These are phyloP conservation scores for Micromussa lordhowensis DNA, from an alignment of 92 coral and sea anemone genomes.

Conservation along the genomic window DNA sequence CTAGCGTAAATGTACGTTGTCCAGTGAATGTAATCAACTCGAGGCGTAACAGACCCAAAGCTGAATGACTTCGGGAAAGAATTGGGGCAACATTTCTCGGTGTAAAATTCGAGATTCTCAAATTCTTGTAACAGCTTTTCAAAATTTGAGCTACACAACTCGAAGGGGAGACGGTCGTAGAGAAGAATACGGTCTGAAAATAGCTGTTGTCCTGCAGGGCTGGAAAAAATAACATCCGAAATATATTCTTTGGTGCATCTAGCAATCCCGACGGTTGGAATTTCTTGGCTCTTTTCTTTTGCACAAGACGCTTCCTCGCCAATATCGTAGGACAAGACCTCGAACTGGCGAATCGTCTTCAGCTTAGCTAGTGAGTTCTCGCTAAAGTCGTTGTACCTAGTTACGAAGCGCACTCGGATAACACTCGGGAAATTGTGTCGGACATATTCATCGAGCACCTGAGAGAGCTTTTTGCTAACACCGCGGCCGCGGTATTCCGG, in stretches of 20 bases:
- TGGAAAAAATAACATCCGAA: conserved; percentile 49
- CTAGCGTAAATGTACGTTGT: conserved; percentile 78
- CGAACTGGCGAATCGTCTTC: conserved; percentile 72
- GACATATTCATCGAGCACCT: conserved; percentile 71
- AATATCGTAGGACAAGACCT: conserved; percentile 75
- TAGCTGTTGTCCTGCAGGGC: conserved; percentile 50
- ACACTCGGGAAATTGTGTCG: conserved; percentile 66
- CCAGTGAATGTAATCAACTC: conserved; percentile 81
- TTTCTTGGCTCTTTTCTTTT: not conserved
- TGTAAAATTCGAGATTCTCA: conserved; percentile 13
- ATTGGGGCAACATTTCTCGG: conserved; percentile 60
- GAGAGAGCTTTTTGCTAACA: conserved; percentile 67
- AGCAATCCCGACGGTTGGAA: conserved; percentile 34
- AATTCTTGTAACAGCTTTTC: conserved; percentile 71
- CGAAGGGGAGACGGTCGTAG: conserved; percentile 86
- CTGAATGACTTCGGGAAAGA: conserved; percentile 77
- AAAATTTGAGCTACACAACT: conserved; percentile 66
- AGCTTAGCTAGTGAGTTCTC: conserved; percentile 50
- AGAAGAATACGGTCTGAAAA: conserved; percentile 69
- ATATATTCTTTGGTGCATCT: conserved; percentile 58
- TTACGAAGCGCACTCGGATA: conserved; percentile 37
- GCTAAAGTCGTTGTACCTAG: conserved; percentile 61
- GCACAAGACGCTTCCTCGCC: conserved; percentile 10
- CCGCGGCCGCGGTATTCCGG: conserved; percentile 84
- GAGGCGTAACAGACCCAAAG: conserved; percentile 77